Conservation (phyloP, 2,888 invertebrate species). For the Dioctria linearis region DNA sequence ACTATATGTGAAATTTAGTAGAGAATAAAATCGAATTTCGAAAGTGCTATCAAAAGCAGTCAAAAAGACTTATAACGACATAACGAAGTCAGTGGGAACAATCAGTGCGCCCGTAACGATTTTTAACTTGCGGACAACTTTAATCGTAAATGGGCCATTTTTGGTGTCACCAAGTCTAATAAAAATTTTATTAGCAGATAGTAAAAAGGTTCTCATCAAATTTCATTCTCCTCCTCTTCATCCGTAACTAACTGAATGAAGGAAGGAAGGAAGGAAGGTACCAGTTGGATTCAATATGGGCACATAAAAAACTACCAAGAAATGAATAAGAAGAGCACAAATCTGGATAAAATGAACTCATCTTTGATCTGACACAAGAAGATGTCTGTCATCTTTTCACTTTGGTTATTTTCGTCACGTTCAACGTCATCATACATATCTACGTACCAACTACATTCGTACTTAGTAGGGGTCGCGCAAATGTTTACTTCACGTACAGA, state of each 20-base stretch:
- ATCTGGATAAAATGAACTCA: background rate
- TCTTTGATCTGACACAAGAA: background rate
- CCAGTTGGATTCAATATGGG: constrained; percentile 3
- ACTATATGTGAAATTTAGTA: constrained; percentile 38
- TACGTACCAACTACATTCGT: too few species aligned
- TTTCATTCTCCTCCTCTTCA: background rate
- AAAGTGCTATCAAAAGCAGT: constrained; percentile 18
- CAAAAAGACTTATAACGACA: constrained; percentile 21
- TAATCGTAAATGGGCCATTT: constrained; percentile 44
- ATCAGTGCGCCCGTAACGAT: constrained; percentile 18
- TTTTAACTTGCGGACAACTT: constrained; percentile 6
- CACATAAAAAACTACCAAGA: background rate
- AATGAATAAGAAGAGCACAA: too few species aligned
- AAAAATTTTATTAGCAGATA: constrained; percentile 35
- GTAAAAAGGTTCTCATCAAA: constrained; percentile 23
- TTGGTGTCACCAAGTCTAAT: constrained; percentile 12
- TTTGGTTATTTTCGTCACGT: constrained; percentile 46
- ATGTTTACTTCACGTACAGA: constrained; percentile 24
- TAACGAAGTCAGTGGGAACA: constrained; percentile 36
- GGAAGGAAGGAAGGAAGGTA: background rate
- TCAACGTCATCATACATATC: background rate
- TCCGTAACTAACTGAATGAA: too few species aligned
- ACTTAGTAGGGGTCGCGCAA: too few species aligned
- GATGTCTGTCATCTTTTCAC: background rate
- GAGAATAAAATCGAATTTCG: constrained; percentile 41